Conservation (phyloP, 2,888 invertebrate species). For the Plemyria rubiginata region DNA sequence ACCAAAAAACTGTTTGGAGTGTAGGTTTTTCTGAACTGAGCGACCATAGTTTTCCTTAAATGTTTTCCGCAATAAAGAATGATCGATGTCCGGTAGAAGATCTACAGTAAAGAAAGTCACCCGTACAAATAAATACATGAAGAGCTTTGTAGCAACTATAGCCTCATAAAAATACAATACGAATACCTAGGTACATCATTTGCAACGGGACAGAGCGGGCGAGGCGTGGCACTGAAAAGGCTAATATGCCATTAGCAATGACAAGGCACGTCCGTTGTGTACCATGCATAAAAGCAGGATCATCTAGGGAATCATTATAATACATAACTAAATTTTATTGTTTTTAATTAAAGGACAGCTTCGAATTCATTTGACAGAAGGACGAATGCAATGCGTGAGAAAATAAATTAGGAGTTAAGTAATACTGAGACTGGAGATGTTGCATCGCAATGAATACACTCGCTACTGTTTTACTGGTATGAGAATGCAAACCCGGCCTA, state of each 20-base stretch:
- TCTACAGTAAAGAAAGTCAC: background rate
- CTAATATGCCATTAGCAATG: background rate
- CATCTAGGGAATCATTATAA: background rate
- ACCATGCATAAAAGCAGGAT: slow-evolving; percentile 12
- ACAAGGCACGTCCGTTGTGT: background rate
- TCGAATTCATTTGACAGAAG: background rate
- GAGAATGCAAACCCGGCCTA: too few species aligned
- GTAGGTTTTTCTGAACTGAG: too few species aligned
- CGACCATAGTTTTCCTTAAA: too few species aligned
- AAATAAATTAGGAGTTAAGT: too few species aligned
- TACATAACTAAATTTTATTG: background rate
- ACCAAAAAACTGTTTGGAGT: too few species aligned
- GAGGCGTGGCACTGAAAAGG: background rate
- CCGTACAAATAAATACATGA: background rate
- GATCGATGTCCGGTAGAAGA: background rate
- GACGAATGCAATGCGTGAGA: background rate
- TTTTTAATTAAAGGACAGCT: background rate
- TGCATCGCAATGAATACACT: too few species aligned
- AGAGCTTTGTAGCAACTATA: background rate
- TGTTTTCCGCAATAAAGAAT: too few species aligned
- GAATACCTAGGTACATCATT: background rate
- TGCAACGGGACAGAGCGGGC: slow-evolving; percentile 6
- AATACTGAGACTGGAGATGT: too few species aligned
- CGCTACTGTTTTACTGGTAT: too few species aligned
- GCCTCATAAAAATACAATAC: background rate